Evolutionary conservation across 1,140 invertebrate species (phyloP).

Genomic region (Drosophila lini): DNA sequence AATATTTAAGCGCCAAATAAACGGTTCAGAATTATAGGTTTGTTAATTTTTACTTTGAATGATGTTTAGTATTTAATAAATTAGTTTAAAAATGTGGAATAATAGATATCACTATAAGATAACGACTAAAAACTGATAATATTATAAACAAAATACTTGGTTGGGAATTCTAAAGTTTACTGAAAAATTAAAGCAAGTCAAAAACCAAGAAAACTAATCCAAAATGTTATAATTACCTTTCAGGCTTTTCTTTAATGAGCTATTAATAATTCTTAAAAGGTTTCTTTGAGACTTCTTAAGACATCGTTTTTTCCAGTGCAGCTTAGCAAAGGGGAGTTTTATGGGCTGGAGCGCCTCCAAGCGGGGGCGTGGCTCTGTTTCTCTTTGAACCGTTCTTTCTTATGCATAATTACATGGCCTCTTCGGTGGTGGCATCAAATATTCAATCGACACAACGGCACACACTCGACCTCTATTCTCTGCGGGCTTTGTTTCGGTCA

Average conservation of each 20-base stretch:
- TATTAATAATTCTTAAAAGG: not conserved
- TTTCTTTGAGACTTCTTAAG: not conserved
- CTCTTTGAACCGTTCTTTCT: slow-evolving; percentile 41
- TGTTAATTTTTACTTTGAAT: too few species aligned
- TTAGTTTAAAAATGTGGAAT: too few species aligned
- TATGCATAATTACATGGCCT: slow-evolving; percentile 55
- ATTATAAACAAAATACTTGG: too few species aligned
- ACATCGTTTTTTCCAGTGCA: not conserved
- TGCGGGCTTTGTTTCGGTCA: slow-evolving; percentile 41
- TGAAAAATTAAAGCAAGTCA: too few species aligned
- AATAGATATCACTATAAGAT: too few species aligned
- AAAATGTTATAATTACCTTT: too few species aligned
- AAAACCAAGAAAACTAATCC: too few species aligned
- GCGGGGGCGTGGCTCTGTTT: slow-evolving; percentile 22
- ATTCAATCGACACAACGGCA: slow-evolving; percentile 61
- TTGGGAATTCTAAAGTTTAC: not conserved
- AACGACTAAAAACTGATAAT: too few species aligned
- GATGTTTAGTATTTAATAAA: too few species aligned
- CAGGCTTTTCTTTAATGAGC: not conserved
- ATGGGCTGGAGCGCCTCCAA: slow-evolving; percentile 5
- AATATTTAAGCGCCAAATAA: too few species aligned
- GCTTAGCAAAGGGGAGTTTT: not conserved
- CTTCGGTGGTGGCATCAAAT: slow-evolving; percentile 42
- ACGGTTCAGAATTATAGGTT: too few species aligned
- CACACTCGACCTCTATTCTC: slow-evolving; percentile 56